Conservation (phyloP, 2,888 invertebrate genomes). For the Trissonchulus sp. region DNA sequence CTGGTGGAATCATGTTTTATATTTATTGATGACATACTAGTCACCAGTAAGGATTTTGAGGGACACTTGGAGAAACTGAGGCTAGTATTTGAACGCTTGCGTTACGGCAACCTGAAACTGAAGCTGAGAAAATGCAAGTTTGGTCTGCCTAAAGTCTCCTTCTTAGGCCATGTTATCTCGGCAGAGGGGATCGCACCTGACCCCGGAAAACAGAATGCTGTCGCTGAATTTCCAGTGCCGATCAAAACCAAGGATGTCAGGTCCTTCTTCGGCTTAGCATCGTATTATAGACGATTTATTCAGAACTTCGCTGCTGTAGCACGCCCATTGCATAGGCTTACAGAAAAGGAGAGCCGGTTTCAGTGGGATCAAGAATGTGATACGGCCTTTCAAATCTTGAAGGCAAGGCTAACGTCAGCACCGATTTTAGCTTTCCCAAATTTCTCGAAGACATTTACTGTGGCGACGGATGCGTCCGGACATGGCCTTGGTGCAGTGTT, state of each 20-base stretch:
- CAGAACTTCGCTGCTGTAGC: slow-evolving; percentile 3
- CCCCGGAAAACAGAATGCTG: slow-evolving; percentile 20
- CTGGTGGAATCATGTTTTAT: slow-evolving; percentile 36
- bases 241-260: slow-evolving; percentile 12
- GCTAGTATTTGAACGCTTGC: slow-evolving; percentile 36
- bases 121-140: slow-evolving; percentile 40
- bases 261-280: slow-evolving; percentile 13
- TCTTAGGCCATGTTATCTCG: slow-evolving; percentile 32
- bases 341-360: slow-evolving; percentile 25
- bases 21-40: slow-evolving; percentile 41
- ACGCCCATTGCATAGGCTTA: slow-evolving; percentile 16
- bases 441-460: background rate
- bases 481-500: slow-evolving; percentile 31
- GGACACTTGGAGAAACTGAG: slow-evolving; percentile 34
- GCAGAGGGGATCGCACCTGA: slow-evolving; percentile 26
- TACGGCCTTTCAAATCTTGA: slow-evolving; percentile 24
- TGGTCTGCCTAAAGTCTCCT: slow-evolving; percentile 29
- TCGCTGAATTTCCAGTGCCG: slow-evolving; percentile 21
- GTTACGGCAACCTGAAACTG: slow-evolving; percentile 36
- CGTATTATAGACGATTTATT: background rate
- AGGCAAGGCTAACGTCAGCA: slow-evolving; percentile 20
- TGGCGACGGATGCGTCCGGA: slow-evolving; percentile 32
- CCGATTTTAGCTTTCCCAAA: slow-evolving; percentile 39
- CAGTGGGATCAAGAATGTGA: slow-evolving; percentile 33
- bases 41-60: slow-evolving; percentile 36